These are phyloP conservation scores for Pantala flavescens DNA, from an alignment of 1,140 invertebrate genomes.

Conservation along the genomic window DNA sequence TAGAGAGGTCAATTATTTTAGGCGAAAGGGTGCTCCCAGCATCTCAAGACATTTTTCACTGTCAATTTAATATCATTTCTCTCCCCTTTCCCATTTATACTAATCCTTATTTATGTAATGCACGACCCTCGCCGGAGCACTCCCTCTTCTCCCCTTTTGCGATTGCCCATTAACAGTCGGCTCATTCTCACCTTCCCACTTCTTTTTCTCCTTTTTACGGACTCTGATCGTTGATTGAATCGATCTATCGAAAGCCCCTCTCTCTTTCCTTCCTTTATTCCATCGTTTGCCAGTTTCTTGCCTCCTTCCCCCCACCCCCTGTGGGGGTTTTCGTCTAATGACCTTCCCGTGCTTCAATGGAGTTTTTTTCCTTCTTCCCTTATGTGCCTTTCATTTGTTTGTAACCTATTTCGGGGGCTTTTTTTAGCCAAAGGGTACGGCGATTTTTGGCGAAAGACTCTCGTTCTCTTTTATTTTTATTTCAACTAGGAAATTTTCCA, in stretches of 20 bases:
- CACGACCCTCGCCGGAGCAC: too few species aligned
- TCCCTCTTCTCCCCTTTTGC: not conserved
- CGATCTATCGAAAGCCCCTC: not conserved
- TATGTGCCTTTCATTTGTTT: not conserved
- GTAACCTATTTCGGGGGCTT: too few species aligned
- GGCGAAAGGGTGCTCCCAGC: too few species aligned
- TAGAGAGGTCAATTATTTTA: too few species aligned
- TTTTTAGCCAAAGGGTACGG: too few species aligned
- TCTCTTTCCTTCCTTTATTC: not conserved
- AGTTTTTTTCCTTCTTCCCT: not conserved
- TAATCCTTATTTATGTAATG: too few species aligned
- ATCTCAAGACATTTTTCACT: too few species aligned
- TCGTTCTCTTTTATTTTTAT: too few species aligned
- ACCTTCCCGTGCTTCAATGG: not conserved
- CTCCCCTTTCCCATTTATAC: too few species aligned
- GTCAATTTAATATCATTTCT: too few species aligned
- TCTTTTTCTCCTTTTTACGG: not conserved
- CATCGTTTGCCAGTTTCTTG: not conserved
- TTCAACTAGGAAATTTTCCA: too few species aligned
- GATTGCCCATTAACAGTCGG: not conserved
- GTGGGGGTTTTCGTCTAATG: not conserved
- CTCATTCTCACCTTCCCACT: conserved; percentile 15
- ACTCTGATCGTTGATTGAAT: conserved; percentile 6
- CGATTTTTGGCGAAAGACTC: too few species aligned
- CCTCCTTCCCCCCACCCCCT: not conserved